phyloP scores from a whole-genome alignment of 2,113 vertebrate species.

The Mustela lutreola region DNA sequence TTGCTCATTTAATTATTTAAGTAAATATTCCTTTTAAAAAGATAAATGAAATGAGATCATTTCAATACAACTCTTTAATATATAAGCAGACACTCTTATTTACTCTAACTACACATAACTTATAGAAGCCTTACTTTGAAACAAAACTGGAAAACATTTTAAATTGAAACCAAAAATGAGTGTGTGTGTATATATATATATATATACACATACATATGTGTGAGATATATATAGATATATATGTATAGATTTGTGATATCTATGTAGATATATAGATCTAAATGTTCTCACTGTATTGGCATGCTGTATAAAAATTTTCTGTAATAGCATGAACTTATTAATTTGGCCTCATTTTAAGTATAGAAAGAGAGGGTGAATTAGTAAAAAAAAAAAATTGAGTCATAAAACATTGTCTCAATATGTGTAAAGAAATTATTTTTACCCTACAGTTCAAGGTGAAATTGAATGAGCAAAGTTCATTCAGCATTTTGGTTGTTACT shows the following conservation, averaged over 20 bases:
- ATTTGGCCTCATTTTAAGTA: constrained; percentile 35
- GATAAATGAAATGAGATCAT: background rate
- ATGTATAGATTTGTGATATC: background rate
- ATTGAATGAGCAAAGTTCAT: background rate
- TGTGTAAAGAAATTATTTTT: constrained; percentile 40
- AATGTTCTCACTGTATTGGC: background rate
- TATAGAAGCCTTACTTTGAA: background rate
- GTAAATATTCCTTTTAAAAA: background rate
- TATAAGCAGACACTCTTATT: background rate
- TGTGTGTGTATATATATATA: fast-evolving
- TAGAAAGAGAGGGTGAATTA: background rate
- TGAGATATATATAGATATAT: background rate
- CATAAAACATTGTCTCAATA: constrained; percentile 26
- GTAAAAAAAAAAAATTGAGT: background rate
- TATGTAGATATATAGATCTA: background rate
- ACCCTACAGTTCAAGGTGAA: background rate
- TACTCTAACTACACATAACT: background rate
- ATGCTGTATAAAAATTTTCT: background rate
- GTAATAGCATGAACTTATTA: background rate
- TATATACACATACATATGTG: fast-evolving
- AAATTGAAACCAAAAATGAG: background rate
- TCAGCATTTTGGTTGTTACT: background rate
- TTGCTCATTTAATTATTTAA: background rate
- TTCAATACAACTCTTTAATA: background rate
- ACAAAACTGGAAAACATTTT: constrained; percentile 2